Conservation (phyloP, 2,888 invertebrate species). For the Drosophila stalkeri region DNA sequence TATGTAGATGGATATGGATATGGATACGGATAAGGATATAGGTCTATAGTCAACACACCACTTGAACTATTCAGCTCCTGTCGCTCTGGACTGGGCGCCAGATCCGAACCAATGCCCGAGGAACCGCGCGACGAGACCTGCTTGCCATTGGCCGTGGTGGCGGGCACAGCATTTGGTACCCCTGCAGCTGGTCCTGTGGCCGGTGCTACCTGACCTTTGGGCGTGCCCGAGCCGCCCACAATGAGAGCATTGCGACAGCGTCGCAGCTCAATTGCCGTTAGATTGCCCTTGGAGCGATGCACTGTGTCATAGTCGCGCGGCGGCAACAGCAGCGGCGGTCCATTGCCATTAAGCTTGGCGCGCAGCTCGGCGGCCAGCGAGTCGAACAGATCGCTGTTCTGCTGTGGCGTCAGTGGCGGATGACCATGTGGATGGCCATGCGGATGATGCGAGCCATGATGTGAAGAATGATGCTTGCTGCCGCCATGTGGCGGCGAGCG, state of each 20-base stretch:
- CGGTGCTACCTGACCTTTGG: slow-evolving; percentile 55
- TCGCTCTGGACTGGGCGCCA: slow-evolving; percentile 93
- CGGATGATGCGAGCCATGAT: slow-evolving; percentile 37
- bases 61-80: slow-evolving; percentile 85
- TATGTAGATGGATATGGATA: too few species aligned
- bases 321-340: slow-evolving; percentile 93
- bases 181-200: slow-evolving; percentile 29
- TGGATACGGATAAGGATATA: too few species aligned
- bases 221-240: slow-evolving; percentile 80
- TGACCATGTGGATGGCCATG: slow-evolving; percentile 56
- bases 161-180: slow-evolving; percentile 76
- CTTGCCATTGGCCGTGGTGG: slow-evolving; percentile 66
- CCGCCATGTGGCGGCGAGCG: slow-evolving; percentile 74
- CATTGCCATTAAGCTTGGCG: slow-evolving; percentile 88
- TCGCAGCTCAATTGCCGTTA: slow-evolving; percentile 90
- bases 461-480: slow-evolving; percentile 38
- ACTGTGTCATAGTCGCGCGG: slow-evolving; percentile 98
- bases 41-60: slow-evolving; percentile 74
- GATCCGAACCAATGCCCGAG: slow-evolving; percentile 95
- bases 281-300: slow-evolving; percentile 89
- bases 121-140: slow-evolving; percentile 91
- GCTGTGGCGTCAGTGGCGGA: slow-evolving; percentile 80
- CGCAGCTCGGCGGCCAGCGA: slow-evolving; percentile 96
- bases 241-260: slow-evolving; percentile 85
- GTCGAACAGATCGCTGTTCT: slow-evolving; percentile 93